These are phyloP conservation scores for Trichomalopsis sarcophagae DNA, from an alignment of 1,140 invertebrate genomes.

Conservation along the genomic window DNA sequence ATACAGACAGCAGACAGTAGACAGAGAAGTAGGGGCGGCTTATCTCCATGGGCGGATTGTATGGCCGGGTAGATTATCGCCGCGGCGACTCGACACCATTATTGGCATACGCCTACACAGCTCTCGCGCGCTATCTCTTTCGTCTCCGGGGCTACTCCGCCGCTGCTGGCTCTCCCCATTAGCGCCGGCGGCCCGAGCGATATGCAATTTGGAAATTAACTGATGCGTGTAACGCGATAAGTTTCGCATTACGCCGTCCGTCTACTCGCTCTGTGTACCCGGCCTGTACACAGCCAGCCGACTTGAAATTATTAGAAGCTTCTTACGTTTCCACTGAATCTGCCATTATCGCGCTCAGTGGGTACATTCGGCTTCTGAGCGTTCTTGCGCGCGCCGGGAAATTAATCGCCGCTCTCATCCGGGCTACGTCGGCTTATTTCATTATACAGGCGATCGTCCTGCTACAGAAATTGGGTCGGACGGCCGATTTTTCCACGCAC, in stretches of 20 bases:
- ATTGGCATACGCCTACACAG: conserved; percentile 31
- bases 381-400: neutral
- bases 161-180: conserved; percentile 23
- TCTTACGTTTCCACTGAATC: conserved; percentile 42
- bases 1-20: conserved; percentile 49
- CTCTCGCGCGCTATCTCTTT: conserved; percentile 30
- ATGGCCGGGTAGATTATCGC: conserved; percentile 59
- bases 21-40: conserved; percentile 57
- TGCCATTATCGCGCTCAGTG: conserved; percentile 13
- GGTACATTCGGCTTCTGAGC: conserved; percentile 23
- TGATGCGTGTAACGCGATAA: conserved; percentile 48
- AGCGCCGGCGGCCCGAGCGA: conserved; percentile 13
- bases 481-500: too few relatives aligned
- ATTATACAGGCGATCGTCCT: too few relatives aligned
- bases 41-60: conserved; percentile 66
- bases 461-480: too few relatives aligned
- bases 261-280: neutral
- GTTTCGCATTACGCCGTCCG: conserved; percentile 35
- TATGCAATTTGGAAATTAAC: conserved; percentile 50
- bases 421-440: too few relatives aligned
- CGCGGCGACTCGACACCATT: conserved; percentile 52
- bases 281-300: neutral
- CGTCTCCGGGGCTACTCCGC: neutral
- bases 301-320: conserved; percentile 47
- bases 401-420: too few relatives aligned